phyloP scores from a whole-genome alignment of 1,140 invertebrate species.

The Stegodyphus mimosarum region DNA sequence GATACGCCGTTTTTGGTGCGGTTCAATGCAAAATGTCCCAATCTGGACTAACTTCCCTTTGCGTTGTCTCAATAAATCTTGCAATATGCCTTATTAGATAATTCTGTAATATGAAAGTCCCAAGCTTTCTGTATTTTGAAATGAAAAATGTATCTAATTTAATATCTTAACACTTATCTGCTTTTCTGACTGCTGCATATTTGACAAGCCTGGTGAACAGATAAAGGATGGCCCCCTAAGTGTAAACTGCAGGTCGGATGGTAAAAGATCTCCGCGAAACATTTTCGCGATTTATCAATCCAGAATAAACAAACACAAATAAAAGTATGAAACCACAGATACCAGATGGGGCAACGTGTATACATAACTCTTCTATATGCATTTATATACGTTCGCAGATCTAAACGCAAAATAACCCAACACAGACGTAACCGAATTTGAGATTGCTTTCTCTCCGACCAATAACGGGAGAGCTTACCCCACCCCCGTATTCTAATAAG shows the following conservation, averaged over 20 bases:
- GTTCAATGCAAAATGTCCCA: too few species aligned
- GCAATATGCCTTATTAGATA: too few species aligned
- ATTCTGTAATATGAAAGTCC: too few species aligned
- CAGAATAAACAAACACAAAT: slow-evolving; percentile 4
- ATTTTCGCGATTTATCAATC: slow-evolving; percentile 34
- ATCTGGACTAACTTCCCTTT: too few species aligned
- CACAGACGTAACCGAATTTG: slow-evolving; percentile 22
- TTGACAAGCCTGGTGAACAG: too few species aligned
- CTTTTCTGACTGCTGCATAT: too few species aligned
- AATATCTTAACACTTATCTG: too few species aligned
- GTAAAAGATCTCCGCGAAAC: not conserved
- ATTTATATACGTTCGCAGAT: slow-evolving; percentile 22
- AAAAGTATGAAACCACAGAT: not conserved
- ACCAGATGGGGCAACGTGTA: not conserved
- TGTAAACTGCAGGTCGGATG: not conserved
- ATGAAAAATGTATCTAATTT: too few species aligned
- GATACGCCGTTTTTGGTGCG: too few species aligned
- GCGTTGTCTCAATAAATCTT: too few species aligned
- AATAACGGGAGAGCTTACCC: slow-evolving; percentile 27
- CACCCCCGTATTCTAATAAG: slow-evolving; percentile 54
- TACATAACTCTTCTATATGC: not conserved
- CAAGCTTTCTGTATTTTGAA: too few species aligned
- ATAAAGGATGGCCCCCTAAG: slow-evolving; percentile 4
- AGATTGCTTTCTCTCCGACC: slow-evolving; percentile 48
- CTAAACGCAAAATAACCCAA: not conserved